Conservation (phyloP, 2,888 invertebrate genomes). For the Encarsia formosa region DNA sequence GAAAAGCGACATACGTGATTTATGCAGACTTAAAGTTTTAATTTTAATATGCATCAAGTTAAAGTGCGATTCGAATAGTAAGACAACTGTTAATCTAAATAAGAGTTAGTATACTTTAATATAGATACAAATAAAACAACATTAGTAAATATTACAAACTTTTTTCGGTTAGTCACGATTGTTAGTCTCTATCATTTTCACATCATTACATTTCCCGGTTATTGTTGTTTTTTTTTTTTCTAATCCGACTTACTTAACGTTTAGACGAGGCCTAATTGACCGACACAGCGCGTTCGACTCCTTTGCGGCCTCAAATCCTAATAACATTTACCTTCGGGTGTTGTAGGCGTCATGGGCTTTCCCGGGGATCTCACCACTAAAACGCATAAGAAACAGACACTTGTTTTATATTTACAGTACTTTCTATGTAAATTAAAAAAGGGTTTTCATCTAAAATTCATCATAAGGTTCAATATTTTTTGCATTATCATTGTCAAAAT, state of each 20-base stretch:
- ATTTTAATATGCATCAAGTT: too few relatives aligned
- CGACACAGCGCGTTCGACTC: conserved; percentile 49
- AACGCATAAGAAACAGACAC: conserved; percentile 49
- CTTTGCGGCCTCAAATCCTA: conserved; percentile 51
- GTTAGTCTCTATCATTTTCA: conserved; percentile 23
- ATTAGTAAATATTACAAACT: background rate
- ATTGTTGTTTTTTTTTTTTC: conserved; percentile 24
- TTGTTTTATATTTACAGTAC: conserved; percentile 33
- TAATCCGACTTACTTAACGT: conserved; percentile 52
- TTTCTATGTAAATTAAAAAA: too few relatives aligned
- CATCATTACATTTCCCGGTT: conserved; percentile 17
- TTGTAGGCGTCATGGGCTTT: conserved; percentile 52
- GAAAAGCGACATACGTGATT: too few relatives aligned
- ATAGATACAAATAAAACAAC: too few relatives aligned
- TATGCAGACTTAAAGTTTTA: too few relatives aligned
- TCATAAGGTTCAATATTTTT: conserved; percentile 18
- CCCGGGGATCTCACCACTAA: conserved; percentile 55
- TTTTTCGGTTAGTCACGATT: conserved; percentile 19
- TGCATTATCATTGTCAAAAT: background rate
- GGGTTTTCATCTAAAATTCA: conserved; percentile 10
- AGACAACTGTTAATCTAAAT: too few relatives aligned
- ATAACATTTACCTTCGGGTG: conserved; percentile 55
- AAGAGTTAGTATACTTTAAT: too few relatives aligned
- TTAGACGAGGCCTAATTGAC: conserved; percentile 51
- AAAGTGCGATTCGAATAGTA: too few relatives aligned